These are phyloP conservation scores for Fringilla coelebs DNA, from an alignment of 2,797 vertebrate genomes.

Conservation along the genomic window DNA sequence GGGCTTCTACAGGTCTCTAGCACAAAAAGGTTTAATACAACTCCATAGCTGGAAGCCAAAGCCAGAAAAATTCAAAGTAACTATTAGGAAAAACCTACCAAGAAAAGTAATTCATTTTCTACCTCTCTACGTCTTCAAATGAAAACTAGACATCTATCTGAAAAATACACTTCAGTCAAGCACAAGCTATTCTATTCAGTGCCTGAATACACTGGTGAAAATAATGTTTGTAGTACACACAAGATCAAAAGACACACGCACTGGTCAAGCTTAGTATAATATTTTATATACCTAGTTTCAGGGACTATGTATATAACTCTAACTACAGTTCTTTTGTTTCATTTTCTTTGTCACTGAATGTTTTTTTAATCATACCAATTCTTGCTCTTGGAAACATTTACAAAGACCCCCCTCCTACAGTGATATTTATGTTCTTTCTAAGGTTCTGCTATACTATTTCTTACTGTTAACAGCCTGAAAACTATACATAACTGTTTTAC, in stretches of 20 bases:
- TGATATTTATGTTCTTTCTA: not conserved
- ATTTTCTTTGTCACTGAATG: not conserved
- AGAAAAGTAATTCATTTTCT: not conserved
- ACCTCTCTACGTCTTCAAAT: not conserved
- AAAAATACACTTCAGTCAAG: not conserved
- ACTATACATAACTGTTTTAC: not conserved
- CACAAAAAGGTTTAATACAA: not conserved
- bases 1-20: not conserved
- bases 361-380: not conserved
- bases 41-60: not conserved
- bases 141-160: not conserved
- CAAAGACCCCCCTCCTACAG: not conserved
- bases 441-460: not conserved
- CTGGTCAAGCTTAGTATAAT: not conserved
- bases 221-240: not conserved
- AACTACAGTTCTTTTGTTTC: not conserved
- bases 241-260: not conserved
- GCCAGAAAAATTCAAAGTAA: not conserved
- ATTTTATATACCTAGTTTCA: not conserved
- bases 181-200: not conserved
- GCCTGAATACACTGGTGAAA: not conserved
- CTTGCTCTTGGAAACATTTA: not conserved
- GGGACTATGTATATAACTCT: not conserved
- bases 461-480: not conserved
- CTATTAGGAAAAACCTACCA: not conserved